Percentiles rank a stretch among this genome's conserved stretches.
Evolutionary conservation across 2,888 invertebrate genomes (phyloP).

Genomic region (Balanococcus diminutus): DNA sequence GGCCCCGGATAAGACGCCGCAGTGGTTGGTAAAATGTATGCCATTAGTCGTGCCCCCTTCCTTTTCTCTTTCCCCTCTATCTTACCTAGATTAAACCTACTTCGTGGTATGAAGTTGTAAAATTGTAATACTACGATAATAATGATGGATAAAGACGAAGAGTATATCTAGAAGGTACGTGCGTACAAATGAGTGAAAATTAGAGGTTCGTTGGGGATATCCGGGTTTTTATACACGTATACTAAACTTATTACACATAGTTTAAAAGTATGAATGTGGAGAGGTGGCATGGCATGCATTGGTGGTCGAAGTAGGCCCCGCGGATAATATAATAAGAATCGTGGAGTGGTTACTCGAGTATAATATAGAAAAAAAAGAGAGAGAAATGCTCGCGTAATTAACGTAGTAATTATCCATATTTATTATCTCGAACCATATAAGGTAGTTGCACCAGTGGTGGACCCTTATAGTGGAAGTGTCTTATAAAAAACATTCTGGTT

Average conservation of each 20-base stretch:
- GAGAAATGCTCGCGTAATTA: not conserved
- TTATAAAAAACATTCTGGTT: no score
- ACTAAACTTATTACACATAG: not conserved
- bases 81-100: no score
- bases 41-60: no score
- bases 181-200: not conserved
- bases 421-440: not conserved
- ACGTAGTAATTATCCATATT: not conserved
- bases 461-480: no score
- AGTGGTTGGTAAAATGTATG: not conserved
- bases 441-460: no score
- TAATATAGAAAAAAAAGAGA: not conserved
- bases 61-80: no score
- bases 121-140: not conserved
- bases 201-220: conserved; percentile 1
- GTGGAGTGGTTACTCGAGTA: not conserved
- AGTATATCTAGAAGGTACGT: not conserved
- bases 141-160: not conserved
- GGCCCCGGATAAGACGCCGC: no score
- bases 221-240: not conserved
- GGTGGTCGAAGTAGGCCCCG: not conserved
- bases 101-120: no score
- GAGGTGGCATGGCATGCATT: not conserved
- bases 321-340: not conserved
- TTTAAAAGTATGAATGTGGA: not conserved